A percentile compares a stretch with the other conserved stretches of the same genome.
Evolutionary conservation across 1,140 invertebrate species (phyloP).

Genomic region (Drosophila tropicalis): DNA sequence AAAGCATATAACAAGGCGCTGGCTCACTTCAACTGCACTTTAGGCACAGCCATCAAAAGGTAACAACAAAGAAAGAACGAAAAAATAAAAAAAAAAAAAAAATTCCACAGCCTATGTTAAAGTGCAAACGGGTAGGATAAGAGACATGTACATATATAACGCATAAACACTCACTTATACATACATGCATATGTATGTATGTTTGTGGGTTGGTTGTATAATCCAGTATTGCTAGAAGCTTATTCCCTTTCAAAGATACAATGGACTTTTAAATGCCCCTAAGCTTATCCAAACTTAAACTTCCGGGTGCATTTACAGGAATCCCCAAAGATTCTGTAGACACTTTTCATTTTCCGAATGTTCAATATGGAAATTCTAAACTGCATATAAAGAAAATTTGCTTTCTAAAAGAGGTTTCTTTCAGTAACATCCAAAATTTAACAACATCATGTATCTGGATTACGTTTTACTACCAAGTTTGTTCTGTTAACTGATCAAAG

Average conservation of each 20-base stretch:
- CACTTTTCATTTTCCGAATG: no score
- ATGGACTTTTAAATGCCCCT: not conserved
- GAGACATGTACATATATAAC: constrained; percentile 1
- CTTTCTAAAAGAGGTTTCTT: no score
- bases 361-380: no score
- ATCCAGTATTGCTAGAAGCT: not conserved
- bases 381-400: no score
- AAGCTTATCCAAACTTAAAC: not conserved
- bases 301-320: not conserved
- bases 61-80: constrained; percentile 26
- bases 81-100: constrained; percentile 23
- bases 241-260: no score
- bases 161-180: not conserved
- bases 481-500: no score
- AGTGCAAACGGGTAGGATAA: constrained; percentile 30
- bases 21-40: constrained; percentile 42
- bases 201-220: not conserved
- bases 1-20: constrained; percentile 44
- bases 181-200: not conserved
- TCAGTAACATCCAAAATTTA: no score
- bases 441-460: no score
- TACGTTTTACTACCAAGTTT: no score
- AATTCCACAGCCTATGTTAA: constrained; percentile 39
- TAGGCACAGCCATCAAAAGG: constrained; percentile 54
- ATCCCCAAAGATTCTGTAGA: no score